A percentile compares a stretch with the other conserved stretches of the same genome.
Conservation (phyloP, 2,113 vertebrate genomes). For the Corynorhinus townsendii region DNA sequence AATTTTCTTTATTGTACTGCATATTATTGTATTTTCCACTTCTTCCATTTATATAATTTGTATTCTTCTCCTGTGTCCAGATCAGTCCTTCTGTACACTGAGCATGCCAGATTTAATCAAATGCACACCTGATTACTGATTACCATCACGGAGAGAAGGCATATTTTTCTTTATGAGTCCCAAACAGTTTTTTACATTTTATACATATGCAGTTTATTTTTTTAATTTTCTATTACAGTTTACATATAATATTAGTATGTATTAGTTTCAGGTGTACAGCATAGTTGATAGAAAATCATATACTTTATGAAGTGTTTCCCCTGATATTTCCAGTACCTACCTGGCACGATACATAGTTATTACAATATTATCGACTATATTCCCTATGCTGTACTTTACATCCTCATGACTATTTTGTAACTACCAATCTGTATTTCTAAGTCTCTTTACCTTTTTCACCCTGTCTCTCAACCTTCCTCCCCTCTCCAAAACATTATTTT, state of each 20-base stretch:
- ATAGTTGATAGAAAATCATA: neutral
- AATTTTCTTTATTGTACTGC: neutral
- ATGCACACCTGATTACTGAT: neutral
- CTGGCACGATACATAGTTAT: neutral
- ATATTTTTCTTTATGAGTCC: slow-evolving; percentile 35
- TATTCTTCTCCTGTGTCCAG: slow-evolving; percentile 16
- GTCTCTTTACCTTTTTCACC: neutral
- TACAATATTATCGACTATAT: neutral
- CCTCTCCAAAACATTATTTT: slow-evolving; percentile 16
- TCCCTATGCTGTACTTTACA: neutral
- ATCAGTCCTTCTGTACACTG: neutral
- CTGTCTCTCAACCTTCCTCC: neutral
- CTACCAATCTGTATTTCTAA: neutral
- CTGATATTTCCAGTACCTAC: neutral
- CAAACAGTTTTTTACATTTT: slow-evolving; percentile 6
- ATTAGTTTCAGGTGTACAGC: neutral
- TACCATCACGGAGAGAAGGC: neutral
- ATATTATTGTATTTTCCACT: neutral
- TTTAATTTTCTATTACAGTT: neutral
- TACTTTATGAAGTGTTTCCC: neutral
- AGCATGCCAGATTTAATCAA: neutral
- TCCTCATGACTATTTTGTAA: neutral
- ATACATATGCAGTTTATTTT: neutral
- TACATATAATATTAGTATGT: neutral
- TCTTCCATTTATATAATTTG: neutral